These are phyloP conservation scores for Zygaena filipendulae DNA, from an alignment of 2,888 invertebrate species.

Conservation along the genomic window DNA sequence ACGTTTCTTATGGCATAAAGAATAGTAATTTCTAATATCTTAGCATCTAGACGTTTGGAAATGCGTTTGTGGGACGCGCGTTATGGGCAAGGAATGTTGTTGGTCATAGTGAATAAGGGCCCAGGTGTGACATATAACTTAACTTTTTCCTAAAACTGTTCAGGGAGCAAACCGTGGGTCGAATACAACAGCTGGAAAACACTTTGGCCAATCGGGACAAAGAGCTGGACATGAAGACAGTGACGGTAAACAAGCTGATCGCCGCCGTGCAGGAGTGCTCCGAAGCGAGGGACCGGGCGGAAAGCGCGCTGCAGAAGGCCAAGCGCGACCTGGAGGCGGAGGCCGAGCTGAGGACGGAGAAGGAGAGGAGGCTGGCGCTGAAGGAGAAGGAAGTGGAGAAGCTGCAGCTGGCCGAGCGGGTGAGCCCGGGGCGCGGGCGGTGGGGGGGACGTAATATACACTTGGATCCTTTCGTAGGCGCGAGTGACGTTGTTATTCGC, in stretches of 20 bases:
- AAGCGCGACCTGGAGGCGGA: constrained; percentile 22
- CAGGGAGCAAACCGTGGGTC: constrained; percentile 17
- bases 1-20: no score
- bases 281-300: constrained; percentile 22
- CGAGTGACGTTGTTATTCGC: no score
- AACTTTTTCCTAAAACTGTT: no score
- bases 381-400: constrained; percentile 73
- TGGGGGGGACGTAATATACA: no score
- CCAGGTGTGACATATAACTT: no score
- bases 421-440: constrained; percentile 87
- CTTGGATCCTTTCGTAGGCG: no score
- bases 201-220: constrained; percentile 20
- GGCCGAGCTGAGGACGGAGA: constrained; percentile 20
- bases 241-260: constrained; percentile 28
- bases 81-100: no score
- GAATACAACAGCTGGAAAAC: constrained; percentile 18
- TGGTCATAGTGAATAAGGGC: no score
- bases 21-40: no score
- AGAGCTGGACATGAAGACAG: constrained; percentile 24
- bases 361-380: constrained; percentile 21
- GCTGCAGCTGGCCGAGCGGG: constrained; percentile 88
- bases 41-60: no score
- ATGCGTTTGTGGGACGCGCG: no score
- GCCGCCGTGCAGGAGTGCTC: constrained; percentile 24
- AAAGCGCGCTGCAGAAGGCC: constrained; percentile 19